Evolutionary conservation across 2,113 vertebrate genomes (phyloP).

Genomic region (Eulacestoma nigropectus): DNA sequence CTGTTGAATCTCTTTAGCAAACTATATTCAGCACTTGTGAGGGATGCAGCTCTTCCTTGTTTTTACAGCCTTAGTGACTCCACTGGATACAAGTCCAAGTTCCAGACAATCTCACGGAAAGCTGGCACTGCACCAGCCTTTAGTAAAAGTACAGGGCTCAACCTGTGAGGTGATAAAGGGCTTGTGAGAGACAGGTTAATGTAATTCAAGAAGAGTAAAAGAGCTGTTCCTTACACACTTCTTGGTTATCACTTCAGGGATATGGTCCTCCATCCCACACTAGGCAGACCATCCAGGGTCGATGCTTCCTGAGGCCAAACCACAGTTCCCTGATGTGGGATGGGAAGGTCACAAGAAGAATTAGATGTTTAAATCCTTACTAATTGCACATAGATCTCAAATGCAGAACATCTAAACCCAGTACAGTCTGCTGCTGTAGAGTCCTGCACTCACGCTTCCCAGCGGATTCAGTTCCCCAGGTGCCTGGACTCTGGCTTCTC

Average conservation of each 20-base stretch:
- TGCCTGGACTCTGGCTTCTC: not conserved
- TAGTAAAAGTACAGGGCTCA: not conserved
- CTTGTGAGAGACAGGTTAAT: not conserved
- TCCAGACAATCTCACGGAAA: not conserved
- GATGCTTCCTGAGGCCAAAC: not conserved
- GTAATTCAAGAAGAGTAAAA: not conserved
- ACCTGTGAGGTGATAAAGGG: not conserved
- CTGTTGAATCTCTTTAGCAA: not conserved
- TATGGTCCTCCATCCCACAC: fast-evolving
- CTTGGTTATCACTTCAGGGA: not conserved
- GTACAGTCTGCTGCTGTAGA: not conserved
- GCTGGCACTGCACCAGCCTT: not conserved
- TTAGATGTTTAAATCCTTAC: not conserved
- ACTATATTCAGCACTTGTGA: not conserved
- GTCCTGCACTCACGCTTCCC: not conserved
- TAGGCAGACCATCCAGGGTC: not conserved
- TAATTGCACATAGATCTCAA: not conserved
- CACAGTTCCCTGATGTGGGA: not conserved
- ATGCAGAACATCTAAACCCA: not conserved
- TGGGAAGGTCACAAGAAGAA: not conserved
- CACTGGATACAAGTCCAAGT: not conserved
- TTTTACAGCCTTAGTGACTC: not conserved
- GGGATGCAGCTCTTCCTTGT: not conserved
- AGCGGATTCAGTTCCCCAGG: not conserved
- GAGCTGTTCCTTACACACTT: not conserved